Evolutionary conservation across 2,888 invertebrate species (phyloP).

Genomic region (Cosmia pyralina): DNA sequence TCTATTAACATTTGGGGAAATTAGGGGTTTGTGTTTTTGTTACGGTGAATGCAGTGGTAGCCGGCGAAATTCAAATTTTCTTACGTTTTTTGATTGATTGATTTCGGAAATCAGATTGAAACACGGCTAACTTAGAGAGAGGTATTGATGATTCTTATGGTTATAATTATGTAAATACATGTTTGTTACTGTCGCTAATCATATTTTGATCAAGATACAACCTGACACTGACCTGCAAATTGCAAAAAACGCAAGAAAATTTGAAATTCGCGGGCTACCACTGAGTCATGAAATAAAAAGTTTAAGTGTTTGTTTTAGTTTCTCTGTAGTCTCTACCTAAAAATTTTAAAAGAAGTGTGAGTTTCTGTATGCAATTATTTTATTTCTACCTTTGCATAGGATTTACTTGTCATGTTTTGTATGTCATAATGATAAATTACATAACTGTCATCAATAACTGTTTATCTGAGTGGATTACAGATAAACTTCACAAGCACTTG

Average conservation of each 20-base stretch:
- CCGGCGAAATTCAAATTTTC: no score
- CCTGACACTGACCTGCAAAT: no score
- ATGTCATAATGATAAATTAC: constrained; percentile 1
- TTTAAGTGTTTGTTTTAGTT: background rate
- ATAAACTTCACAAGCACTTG: constrained; percentile 28
- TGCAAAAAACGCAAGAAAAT: no score
- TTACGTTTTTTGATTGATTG: no score
- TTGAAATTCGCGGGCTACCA: no score
- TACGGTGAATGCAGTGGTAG: no score
- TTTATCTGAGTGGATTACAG: constrained; percentile 31
- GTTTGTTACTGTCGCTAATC: no score
- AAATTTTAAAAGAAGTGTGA: background rate
- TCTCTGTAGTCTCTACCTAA: background rate
- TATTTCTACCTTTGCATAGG: background rate
- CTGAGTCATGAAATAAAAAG: background rate
- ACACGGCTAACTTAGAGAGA: no score
- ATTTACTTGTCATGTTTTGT: background rate
- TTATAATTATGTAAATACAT: no score
- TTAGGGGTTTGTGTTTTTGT: background rate
- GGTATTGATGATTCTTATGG: no score
- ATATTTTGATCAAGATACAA: no score
- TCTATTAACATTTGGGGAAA: background rate
- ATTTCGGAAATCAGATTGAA: no score
- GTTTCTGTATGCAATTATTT: background rate
- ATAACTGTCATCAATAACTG: constrained; percentile 29